A percentile compares a stretch with the other conserved stretches of the same genome.
Evolutionary conservation across 2,113 vertebrate genomes (phyloP).

Genomic region (Cebus imitator): DNA sequence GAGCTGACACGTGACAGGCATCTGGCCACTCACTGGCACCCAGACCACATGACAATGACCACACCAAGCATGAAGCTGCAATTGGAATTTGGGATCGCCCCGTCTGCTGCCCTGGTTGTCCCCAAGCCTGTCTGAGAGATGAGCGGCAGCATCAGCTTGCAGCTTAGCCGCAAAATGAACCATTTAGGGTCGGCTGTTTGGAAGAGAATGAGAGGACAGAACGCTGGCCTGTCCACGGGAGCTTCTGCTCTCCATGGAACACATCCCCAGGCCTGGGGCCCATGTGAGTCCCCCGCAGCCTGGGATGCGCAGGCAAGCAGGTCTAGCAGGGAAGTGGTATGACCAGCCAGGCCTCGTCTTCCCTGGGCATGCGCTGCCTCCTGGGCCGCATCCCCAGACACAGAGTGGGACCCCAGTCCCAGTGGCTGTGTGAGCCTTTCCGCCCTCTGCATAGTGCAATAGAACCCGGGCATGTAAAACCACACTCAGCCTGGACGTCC

Average conservation of each 20-base stretch:
- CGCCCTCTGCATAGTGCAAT: fast-evolving
- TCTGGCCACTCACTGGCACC: neutral
- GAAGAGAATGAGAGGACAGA: neutral
- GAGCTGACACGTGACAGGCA: neutral
- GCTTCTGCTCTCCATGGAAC: neutral
- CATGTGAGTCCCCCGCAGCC: neutral
- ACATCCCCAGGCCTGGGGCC: neutral
- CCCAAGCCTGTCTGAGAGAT: neutral
- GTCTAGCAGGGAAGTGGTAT: neutral
- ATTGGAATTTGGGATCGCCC: fast-evolving
- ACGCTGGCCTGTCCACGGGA: neutral
- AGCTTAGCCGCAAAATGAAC: neutral
- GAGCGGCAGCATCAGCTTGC: fast-evolving
- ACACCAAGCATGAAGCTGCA: neutral
- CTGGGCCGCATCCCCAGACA: neutral
- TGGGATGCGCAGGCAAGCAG: neutral
- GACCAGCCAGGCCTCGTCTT: neutral
- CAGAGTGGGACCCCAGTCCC: neutral
- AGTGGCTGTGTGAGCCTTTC: neutral
- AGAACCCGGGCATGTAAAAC: neutral
- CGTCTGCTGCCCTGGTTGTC: neutral
- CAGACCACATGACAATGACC: fast-evolving
- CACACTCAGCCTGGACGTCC: neutral
- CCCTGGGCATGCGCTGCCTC: neutral
- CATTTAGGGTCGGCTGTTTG: neutral